Evolutionary conservation across 2,888 invertebrate species (phyloP).

Genomic region (Octodonta nipae): DNA sequence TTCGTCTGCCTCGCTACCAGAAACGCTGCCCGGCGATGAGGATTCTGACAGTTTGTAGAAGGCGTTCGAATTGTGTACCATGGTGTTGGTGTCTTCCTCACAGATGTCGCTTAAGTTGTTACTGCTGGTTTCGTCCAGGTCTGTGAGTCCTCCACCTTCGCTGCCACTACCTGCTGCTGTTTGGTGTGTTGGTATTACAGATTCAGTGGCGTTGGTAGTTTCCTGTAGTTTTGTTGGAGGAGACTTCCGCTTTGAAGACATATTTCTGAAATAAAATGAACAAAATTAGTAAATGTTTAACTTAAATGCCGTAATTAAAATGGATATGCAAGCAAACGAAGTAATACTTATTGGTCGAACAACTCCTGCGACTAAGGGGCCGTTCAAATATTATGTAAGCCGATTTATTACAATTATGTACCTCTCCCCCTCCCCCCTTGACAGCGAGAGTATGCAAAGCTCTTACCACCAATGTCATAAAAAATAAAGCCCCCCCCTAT

Average conservation of each 20-base stretch:
- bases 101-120: conserved; percentile 46
- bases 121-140: conserved; percentile 44
- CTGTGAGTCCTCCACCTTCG: conserved; percentile 43
- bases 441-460: no score
- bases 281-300: no score
- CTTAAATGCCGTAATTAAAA: no score
- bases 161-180: conserved; percentile 38
- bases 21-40: conserved; percentile 32
- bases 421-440: no score
- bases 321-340: no score
- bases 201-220: conserved; percentile 37
- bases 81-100: conserved; percentile 41
- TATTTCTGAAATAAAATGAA: conserved; percentile 70
- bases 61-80: conserved; percentile 27
- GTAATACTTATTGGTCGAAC: no score
- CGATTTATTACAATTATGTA: no score
- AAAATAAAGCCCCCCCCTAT: no score
- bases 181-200: conserved; percentile 29
- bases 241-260: conserved; percentile 95
- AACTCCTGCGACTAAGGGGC: no score
- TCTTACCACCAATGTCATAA: no score
- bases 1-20: conserved; percentile 36
- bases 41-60: conserved; percentile 34
- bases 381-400: no score
- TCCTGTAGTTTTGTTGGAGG: conserved; percentile 85